Evolutionary conservation across 2,888 invertebrate genomes (phyloP).

Genomic region (Cremastinae sp.): DNA sequence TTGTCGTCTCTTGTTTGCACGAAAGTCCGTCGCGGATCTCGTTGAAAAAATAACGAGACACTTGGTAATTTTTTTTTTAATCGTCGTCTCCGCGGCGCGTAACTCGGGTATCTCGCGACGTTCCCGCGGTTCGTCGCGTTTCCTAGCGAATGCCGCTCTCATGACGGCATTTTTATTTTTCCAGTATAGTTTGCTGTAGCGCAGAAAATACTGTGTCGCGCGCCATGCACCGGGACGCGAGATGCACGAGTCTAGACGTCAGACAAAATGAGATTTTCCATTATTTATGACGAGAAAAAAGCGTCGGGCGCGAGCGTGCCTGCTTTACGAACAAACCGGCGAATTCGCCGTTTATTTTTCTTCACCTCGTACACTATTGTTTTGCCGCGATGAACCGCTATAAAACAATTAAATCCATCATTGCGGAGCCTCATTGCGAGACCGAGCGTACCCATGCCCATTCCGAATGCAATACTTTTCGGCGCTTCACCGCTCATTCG

Average conservation of each 20-base stretch:
- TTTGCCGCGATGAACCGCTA: constrained; percentile 56
- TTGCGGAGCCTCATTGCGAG: neutral
- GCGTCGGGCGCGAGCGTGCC: too few species aligned
- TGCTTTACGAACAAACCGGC: constrained; percentile 5
- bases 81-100: neutral
- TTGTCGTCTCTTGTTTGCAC: too few species aligned
- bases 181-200: neutral
- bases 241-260: neutral
- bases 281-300: too few species aligned
- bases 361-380: neutral
- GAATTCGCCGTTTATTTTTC: neutral
- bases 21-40: neutral
- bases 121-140: neutral
- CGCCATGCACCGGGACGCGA: too few species aligned
- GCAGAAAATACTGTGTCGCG: neutral
- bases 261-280: too few species aligned
- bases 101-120: neutral
- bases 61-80: neutral
- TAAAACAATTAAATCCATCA: constrained; percentile 33
- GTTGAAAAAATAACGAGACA: neutral
- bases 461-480: too few species aligned
- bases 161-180: neutral
- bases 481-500: too few species aligned
- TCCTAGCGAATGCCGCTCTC: neutral
- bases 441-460: too few species aligned